Percentiles rank a stretch among this genome's conserved stretches.
Conservation (phyloP, 2,888 invertebrate genomes). For the Drosophila kuntzei region DNA sequence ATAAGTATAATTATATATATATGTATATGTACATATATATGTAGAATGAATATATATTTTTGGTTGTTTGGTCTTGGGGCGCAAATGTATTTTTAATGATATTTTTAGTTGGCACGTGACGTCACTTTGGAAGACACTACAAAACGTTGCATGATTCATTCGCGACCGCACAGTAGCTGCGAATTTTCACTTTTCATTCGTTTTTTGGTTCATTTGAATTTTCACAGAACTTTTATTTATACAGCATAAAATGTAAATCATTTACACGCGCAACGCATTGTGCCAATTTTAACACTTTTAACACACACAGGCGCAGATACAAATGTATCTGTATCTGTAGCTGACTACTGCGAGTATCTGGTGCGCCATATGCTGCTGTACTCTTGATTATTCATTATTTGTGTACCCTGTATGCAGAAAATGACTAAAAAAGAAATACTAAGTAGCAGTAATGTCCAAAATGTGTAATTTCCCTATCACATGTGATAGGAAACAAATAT, state of each 20-base stretch:
- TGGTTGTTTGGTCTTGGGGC: slow-evolving; percentile 48
- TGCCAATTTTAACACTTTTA: slow-evolving; percentile 72
- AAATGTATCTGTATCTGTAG: slow-evolving; percentile 46
- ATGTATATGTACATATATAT: slow-evolving; percentile 2
- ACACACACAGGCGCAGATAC: slow-evolving; percentile 36
- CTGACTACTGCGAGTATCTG: slow-evolving; percentile 35
- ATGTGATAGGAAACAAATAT: no score
- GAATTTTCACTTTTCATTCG: slow-evolving; percentile 34
- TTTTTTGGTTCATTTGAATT: slow-evolving; percentile 44
- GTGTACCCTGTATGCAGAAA: slow-evolving; percentile 7
- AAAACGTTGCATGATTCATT: slow-evolving; percentile 53
- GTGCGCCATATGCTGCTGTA: slow-evolving; percentile 64
- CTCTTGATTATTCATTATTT: slow-evolving; percentile 70
- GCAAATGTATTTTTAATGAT: slow-evolving; percentile 69
- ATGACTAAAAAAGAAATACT: no score
- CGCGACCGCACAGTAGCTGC: slow-evolving; percentile 33
- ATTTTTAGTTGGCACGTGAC: slow-evolving; percentile 77
- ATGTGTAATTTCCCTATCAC: no score
- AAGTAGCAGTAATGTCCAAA: no score
- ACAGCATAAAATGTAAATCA: slow-evolving; percentile 62
- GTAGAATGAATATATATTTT: slow-evolving; percentile 42
- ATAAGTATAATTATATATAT: slow-evolving; percentile 13
- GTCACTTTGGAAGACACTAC: slow-evolving; percentile 56
- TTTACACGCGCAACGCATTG: slow-evolving; percentile 64
- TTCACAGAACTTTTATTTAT: slow-evolving; percentile 52